Evolutionary conservation across 1,140 invertebrate species (phyloP).

Genomic region (Diorhabda carinulata): DNA sequence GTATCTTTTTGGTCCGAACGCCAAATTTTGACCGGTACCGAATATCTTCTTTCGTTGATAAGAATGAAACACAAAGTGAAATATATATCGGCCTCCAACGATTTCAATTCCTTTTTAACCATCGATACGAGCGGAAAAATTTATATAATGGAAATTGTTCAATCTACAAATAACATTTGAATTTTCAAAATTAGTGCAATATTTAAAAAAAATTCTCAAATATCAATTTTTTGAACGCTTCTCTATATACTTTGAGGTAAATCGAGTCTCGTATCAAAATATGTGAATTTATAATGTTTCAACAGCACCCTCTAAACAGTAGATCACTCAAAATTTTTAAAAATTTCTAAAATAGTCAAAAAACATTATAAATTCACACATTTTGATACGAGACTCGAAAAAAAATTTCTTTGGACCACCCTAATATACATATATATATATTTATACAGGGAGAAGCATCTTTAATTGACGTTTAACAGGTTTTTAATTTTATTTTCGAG

Average conservation of each 20-base stretch:
- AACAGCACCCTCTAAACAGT: no score
- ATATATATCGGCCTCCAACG: constrained; percentile 25
- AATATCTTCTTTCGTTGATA: constrained; percentile 21
- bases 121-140: constrained; percentile 27
- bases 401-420: background rate
- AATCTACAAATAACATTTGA: background rate
- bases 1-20: constrained; percentile 21
- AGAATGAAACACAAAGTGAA: constrained; percentile 22
- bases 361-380: no score
- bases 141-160: constrained; percentile 28
- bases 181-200: constrained; percentile 1
- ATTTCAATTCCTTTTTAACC: constrained; percentile 28
- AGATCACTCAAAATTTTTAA: no score
- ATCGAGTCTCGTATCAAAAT: no score
- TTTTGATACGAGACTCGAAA: background rate
- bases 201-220: background rate
- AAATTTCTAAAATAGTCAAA: no score
- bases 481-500: no score
- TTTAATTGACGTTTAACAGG: no score
- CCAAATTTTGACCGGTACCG: constrained; percentile 5
- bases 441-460: no score
- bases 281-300: no score
- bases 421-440: no score
- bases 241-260: background rate
- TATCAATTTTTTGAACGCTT: background rate